Evolutionary conservation across 2,888 invertebrate genomes (phyloP).

Genomic region (Cataglyphis albicans): DNA sequence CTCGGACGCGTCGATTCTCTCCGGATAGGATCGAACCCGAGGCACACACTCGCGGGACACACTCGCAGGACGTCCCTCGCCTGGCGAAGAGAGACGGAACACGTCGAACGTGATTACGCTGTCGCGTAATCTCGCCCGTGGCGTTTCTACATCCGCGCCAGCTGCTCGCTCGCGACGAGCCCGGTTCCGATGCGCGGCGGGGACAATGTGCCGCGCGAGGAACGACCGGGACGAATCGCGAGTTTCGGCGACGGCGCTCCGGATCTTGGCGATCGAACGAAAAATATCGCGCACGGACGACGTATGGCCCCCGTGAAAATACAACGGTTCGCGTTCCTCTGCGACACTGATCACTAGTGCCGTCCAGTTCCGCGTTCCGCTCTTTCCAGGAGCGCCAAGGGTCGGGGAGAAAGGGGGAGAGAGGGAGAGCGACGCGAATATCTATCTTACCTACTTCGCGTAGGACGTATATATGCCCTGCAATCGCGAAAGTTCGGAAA

Average conservation of each 20-base stretch:
- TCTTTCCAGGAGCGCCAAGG: conserved; percentile 73
- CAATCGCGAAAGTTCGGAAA: not conserved
- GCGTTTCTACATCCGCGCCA: conserved; percentile 1
- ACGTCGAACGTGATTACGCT: conserved; percentile 4
- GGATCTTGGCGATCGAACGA: conserved; percentile 27
- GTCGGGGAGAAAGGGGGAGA: conserved; percentile 4
- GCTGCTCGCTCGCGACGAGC: not conserved
- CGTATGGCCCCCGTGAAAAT: conserved; percentile 66
- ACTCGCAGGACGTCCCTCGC: not conserved
- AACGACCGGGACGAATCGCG: not conserved
- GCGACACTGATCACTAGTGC: conserved; percentile 58
- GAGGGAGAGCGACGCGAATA: conserved; percentile 41
- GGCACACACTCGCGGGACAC: not conserved
- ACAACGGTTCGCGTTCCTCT: conserved; percentile 75
- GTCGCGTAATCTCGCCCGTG: conserved; percentile 16
- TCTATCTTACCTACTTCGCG: not conserved
- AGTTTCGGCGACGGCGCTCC: not conserved
- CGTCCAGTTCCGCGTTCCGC: conserved; percentile 75
- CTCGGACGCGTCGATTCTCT: not conserved
- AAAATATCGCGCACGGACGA: conserved; percentile 71
- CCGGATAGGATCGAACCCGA: not conserved
- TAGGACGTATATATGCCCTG: not conserved
- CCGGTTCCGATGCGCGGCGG: not conserved
- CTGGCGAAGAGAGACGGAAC: not conserved
- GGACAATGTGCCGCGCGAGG: not conserved